phyloP scores from a whole-genome alignment of 2,113 vertebrate genomes.

The Spermophilus dauricus region DNA sequence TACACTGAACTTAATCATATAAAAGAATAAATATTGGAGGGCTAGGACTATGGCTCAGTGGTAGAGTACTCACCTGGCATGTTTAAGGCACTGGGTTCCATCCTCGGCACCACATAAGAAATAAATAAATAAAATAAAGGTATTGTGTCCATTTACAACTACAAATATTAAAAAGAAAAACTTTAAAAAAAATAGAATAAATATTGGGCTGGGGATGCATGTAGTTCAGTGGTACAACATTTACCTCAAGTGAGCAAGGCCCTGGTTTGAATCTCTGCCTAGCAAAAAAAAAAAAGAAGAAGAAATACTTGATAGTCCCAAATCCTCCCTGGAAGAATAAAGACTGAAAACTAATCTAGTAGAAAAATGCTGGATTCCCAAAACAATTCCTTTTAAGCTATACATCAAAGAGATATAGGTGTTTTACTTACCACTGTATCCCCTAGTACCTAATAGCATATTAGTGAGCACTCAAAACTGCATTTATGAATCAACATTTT shows the following conservation, averaged over 20 bases:
- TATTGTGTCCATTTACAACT: no score
- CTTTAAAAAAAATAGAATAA: no score
- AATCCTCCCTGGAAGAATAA: not conserved
- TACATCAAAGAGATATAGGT: not conserved
- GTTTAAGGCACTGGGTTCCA: no score
- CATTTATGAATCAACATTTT: not conserved
- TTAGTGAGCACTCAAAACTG: not conserved
- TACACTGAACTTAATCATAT: not conserved
- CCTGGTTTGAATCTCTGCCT: not conserved
- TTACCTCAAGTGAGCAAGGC: not conserved
- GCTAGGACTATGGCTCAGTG: no score
- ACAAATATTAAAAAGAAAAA: no score
- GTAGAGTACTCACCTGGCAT: no score
- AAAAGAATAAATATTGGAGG: not conserved
- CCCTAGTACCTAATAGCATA: not conserved
- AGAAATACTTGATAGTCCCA: not conserved
- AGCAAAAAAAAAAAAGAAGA: not conserved
- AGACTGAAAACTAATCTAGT: not conserved
- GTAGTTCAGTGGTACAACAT: not conserved
- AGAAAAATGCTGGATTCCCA: not conserved
- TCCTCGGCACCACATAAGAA: no score
- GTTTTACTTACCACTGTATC: not conserved
- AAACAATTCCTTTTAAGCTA: not conserved
- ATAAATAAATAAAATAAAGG: no score
- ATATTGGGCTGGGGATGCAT: no score